Conservation (phyloP, 1,140 invertebrate species). For the Antheraea pernyi region DNA sequence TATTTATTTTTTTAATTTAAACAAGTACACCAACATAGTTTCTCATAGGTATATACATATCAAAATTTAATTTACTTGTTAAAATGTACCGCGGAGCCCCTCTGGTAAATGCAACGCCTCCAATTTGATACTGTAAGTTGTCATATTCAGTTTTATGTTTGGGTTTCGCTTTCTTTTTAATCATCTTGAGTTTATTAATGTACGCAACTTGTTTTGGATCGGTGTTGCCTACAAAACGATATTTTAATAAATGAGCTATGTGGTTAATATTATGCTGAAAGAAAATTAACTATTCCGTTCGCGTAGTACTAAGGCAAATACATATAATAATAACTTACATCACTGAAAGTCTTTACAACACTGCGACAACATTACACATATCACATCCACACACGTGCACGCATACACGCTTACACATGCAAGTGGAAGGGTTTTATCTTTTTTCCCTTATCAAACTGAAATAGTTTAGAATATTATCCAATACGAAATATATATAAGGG, state of each 20-base stretch:
- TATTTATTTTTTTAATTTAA: background rate
- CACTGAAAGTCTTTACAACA: too few species aligned
- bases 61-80: constrained; percentile 36
- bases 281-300: background rate
- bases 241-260: background rate
- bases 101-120: constrained; percentile 44
- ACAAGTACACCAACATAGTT: background rate
- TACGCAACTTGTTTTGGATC: constrained; percentile 54
- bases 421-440: too few species aligned
- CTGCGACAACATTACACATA: too few species aligned
- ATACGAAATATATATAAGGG: too few species aligned
- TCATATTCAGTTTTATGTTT: constrained; percentile 45
- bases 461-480: too few species aligned
- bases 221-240: constrained; percentile 42
- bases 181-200: constrained; percentile 51
- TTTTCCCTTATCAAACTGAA: too few species aligned
- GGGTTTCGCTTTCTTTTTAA: constrained; percentile 46
- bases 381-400: too few species aligned
- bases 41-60: background rate
- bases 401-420: too few species aligned
- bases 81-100: constrained; percentile 48
- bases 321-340: too few species aligned
- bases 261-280: background rate
- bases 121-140: constrained; percentile 52
- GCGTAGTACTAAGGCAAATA: too few species aligned